Conservation (phyloP, 2,888 invertebrate species). For the Harpalus rufipes region DNA sequence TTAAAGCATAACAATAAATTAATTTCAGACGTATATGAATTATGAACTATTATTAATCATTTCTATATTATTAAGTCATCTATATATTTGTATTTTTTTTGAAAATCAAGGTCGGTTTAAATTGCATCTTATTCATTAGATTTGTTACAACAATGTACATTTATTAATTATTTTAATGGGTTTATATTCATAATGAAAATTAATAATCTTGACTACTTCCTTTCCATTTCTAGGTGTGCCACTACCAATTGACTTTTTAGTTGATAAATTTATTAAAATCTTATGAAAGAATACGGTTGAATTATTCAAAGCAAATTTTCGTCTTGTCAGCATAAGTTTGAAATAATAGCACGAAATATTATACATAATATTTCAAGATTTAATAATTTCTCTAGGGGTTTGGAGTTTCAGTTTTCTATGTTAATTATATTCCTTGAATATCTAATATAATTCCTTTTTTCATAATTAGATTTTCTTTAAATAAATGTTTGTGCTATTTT, state of each 20-base stretch:
- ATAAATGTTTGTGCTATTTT: conserved; percentile 46
- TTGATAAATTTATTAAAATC: no score
- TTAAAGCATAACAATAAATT: conserved; percentile 2
- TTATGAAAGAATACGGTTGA: not conserved
- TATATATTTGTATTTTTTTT: conserved; percentile 22
- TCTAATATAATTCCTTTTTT: conserved; percentile 29
- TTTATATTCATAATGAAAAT: no score
- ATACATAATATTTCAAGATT: not conserved
- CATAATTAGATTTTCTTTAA: conserved; percentile 54
- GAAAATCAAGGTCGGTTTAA: conserved; percentile 9
- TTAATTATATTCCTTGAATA: conserved; percentile 3
- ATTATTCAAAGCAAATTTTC: not conserved
- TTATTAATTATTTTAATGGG: not conserved
- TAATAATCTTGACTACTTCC: no score
- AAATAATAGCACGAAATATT: not conserved
- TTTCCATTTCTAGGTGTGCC: no score
- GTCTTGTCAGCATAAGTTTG: not conserved
- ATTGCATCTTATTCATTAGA: conserved; percentile 4
- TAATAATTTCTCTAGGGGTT: conserved; percentile 3
- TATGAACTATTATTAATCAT: conserved; percentile 20
- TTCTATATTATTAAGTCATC: conserved; percentile 22
- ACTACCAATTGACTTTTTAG: no score
- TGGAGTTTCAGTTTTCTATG: not conserved
- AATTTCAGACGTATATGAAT: not conserved
- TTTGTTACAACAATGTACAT: conserved; percentile 3